Percentiles rank a stretch among this genome's conserved stretches.
Conservation (phyloP, 2,113 vertebrate species). For the Protobothrops mucrosquamatus region DNA sequence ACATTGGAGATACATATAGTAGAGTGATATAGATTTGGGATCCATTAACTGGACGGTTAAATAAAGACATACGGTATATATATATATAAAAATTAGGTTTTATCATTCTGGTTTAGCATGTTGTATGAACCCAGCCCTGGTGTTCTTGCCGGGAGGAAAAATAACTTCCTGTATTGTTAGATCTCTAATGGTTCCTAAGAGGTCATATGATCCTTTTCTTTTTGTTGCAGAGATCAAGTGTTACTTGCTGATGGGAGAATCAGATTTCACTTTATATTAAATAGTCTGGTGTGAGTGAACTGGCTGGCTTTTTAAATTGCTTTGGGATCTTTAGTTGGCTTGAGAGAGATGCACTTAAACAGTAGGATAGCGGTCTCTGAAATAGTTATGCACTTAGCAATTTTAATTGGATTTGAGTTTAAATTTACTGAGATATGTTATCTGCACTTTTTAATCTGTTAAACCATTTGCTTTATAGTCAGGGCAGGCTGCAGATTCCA, state of each 20-base stretch:
- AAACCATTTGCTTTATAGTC: neutral
- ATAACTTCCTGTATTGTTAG: neutral
- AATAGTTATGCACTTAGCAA: neutral
- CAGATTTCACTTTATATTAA: neutral
- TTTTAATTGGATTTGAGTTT: slow-evolving; percentile 20
- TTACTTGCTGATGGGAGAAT: neutral
- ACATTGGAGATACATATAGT: neutral
- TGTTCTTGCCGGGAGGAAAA: neutral
- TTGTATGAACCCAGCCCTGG: neutral
- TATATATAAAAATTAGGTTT: neutral
- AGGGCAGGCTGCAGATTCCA: neutral
- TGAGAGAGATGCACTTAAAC: neutral
- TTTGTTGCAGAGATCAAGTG: neutral
- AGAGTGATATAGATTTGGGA: neutral
- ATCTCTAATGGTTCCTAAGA: neutral
- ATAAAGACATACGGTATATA: neutral
- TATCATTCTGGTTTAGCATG: neutral
- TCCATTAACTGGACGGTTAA: neutral
- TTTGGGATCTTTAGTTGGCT: neutral
- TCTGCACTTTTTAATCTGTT: neutral
- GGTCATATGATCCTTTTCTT: neutral
- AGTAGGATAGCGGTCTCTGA: neutral
- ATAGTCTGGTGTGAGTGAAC: neutral
- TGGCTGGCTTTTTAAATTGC: neutral
- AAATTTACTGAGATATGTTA: slow-evolving; percentile 9